phyloP scores from a whole-genome alignment of 2,888 invertebrate species.

The Euproctis similis region DNA sequence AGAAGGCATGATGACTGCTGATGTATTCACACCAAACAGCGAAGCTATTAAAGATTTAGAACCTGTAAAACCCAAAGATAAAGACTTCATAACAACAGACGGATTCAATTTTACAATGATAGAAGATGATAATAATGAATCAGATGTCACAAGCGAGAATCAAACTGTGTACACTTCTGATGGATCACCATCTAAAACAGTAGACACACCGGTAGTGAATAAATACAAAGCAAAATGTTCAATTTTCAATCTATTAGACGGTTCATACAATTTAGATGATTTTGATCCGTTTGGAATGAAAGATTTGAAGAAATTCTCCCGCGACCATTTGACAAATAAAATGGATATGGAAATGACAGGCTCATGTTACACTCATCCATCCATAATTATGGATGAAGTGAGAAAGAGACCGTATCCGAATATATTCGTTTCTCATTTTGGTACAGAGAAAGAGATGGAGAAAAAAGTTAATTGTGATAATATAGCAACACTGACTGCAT shows the following conservation, averaged over 20 bases:
- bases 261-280: slow-evolving; percentile 57
- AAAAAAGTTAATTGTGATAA: slow-evolving; percentile 50
- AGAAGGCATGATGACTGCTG: slow-evolving; percentile 47
- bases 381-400: slow-evolving; percentile 55
- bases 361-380: slow-evolving; percentile 57
- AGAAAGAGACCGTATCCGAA: slow-evolving; percentile 59
- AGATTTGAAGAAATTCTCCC: slow-evolving; percentile 35
- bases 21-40: slow-evolving; percentile 49
- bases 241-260: slow-evolving; percentile 64
- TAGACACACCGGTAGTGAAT: slow-evolving; percentile 17
- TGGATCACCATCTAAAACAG: slow-evolving; percentile 39
- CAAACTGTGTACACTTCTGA: slow-evolving; percentile 34
- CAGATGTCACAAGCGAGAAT: slow-evolving; percentile 32
- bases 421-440: slow-evolving; percentile 49
- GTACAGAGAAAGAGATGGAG: slow-evolving; percentile 36
- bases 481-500: slow-evolving; percentile 72
- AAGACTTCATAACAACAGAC: slow-evolving; percentile 47
- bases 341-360: slow-evolving; percentile 38
- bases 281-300: slow-evolving; percentile 67
- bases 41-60: slow-evolving; percentile 44
- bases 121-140: slow-evolving; percentile 41
- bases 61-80: slow-evolving; percentile 36
- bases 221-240: slow-evolving; percentile 33
- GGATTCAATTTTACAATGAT: slow-evolving; percentile 63
- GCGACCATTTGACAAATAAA: slow-evolving; percentile 42